Conservation (phyloP, 2,888 invertebrate species). For the Hyles lineata region DNA sequence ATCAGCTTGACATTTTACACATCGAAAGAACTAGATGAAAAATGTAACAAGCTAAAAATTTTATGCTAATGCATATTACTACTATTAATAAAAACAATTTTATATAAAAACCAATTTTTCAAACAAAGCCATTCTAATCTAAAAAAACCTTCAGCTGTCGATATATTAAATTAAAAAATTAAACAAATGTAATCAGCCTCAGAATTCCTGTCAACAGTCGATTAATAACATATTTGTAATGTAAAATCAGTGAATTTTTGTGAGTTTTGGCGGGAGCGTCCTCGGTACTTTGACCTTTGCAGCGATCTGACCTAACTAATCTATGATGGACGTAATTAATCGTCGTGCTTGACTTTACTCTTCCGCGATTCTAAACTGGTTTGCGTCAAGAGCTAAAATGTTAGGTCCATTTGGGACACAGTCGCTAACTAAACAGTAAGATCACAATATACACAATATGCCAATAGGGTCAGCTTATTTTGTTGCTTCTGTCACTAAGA, state of each 20-base stretch:
- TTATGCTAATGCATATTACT: too few relatives aligned
- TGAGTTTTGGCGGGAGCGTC: background rate
- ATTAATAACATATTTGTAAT: background rate
- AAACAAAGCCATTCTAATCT: background rate
- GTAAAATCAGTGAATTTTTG: background rate
- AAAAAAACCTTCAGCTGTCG: background rate
- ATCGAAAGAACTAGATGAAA: too few relatives aligned
- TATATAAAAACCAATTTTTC: background rate
- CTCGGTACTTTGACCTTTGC: constrained; percentile 43
- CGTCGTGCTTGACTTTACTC: constrained; percentile 52
- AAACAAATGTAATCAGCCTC: background rate
- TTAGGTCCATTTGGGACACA: constrained; percentile 33
- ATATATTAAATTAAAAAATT: constrained; percentile 3
- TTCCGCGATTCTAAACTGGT: constrained; percentile 67
- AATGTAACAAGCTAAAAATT: too few relatives aligned
- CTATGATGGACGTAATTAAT: constrained; percentile 67
- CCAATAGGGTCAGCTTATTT: background rate
- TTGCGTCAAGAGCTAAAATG: constrained; percentile 49
- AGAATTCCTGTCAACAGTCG: background rate
- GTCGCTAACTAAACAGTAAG: constrained; percentile 2
- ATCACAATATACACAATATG: background rate
- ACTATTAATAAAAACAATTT: too few relatives aligned
- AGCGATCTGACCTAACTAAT: constrained; percentile 50
- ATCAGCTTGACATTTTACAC: too few relatives aligned
- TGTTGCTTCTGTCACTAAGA: background rate